Conservation (phyloP, 2,888 invertebrate genomes). For the Pristionchus exspectatus region DNA sequence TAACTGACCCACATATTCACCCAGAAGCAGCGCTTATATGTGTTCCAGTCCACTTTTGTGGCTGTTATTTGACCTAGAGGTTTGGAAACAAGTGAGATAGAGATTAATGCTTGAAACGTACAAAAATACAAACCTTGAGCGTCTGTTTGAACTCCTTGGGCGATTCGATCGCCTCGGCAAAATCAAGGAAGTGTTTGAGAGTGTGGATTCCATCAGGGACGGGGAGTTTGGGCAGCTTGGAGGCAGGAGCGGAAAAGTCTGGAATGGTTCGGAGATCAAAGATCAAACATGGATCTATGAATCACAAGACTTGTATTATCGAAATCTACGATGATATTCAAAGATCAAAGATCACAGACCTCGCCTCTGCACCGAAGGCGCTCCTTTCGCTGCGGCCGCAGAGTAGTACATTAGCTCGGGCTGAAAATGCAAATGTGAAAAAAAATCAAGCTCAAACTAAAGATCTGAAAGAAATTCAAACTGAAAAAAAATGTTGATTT, state of each 20-base stretch:
- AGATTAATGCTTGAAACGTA: not conserved
- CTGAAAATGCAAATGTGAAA: not conserved
- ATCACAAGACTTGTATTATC: not conserved
- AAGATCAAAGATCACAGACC: conserved; percentile 41
- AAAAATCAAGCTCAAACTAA: not conserved
- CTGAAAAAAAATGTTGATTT: not conserved
- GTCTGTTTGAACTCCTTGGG: conserved; percentile 71
- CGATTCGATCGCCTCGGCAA: conserved; percentile 70
- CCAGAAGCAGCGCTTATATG: no score
- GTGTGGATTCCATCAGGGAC: conserved; percentile 69
- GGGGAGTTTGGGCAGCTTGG: conserved; percentile 66
- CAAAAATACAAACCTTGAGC: conserved; percentile 57
- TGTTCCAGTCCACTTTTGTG: not conserved
- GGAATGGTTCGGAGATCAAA: conserved; percentile 13
- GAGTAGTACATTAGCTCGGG: conserved; percentile 44
- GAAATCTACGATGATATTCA: not conserved
- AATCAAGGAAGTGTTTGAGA: conserved; percentile 72
- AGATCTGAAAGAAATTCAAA: not conserved
- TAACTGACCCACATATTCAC: no score
- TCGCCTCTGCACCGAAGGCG: not conserved
- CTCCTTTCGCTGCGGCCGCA: conserved; percentile 23
- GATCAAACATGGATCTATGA: not conserved
- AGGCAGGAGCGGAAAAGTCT: conserved; percentile 20
- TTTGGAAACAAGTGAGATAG: not conserved
- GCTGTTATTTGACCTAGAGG: not conserved